A percentile compares a stretch with the other conserved stretches of the same genome.
phyloP scores from a whole-genome alignment of 2,113 vertebrate genomes.

The Pachyramphus minor region DNA sequence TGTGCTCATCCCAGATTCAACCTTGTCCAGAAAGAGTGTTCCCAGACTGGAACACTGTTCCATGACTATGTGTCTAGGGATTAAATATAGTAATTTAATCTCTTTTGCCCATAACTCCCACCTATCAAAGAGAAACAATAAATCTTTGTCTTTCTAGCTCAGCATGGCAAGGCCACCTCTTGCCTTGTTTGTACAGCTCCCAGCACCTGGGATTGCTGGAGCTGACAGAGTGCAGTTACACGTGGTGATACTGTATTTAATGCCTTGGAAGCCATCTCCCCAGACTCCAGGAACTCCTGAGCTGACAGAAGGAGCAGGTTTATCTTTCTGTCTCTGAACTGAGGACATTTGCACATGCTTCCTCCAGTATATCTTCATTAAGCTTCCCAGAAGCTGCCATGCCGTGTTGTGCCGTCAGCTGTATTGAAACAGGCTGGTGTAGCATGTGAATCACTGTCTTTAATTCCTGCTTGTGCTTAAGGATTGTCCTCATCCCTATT shows the following conservation, averaged over 20 bases:
- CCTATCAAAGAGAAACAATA: not conserved
- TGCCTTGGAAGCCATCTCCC: not conserved
- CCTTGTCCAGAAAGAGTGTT: not conserved
- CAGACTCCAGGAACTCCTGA: not conserved
- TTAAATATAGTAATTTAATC: not conserved
- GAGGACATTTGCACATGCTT: not conserved
- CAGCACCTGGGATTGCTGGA: not conserved
- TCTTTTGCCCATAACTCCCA: not conserved
- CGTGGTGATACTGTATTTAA: not conserved
- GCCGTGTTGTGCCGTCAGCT: not conserved
- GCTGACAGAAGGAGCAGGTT: not conserved
- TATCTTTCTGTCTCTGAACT: not conserved
- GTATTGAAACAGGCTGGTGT: not conserved
- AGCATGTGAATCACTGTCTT: not conserved
- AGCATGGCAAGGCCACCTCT: accelerated
- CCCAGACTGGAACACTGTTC: not conserved
- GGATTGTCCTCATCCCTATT: not conserved
- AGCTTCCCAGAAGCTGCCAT: not conserved
- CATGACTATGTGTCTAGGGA: not conserved
- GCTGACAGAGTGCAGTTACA: not conserved
- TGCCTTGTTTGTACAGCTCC: not conserved
- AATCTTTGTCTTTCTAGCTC: not conserved
- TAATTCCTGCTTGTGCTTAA: not conserved
- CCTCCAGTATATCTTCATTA: not conserved
- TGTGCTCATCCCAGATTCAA: not conserved